These are phyloP conservation scores for Mobula hypostoma DNA, from an alignment of 2,113 vertebrate genomes.

Conservation along the genomic window DNA sequence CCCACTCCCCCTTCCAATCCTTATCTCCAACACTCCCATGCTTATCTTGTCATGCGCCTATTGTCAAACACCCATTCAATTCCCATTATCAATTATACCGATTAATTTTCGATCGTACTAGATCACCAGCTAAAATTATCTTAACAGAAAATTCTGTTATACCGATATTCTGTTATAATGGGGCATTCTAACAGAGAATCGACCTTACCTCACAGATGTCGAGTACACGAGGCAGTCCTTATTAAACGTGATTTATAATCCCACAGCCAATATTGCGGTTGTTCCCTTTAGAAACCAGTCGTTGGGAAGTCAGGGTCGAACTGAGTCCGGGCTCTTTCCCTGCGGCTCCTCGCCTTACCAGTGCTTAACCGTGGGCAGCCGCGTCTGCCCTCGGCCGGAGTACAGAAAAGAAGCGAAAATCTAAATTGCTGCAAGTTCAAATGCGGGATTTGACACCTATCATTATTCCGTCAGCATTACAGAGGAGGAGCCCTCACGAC, in stretches of 20 bases:
- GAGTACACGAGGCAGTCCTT: neutral
- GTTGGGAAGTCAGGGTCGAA: neutral
- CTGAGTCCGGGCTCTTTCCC: neutral
- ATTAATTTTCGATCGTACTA: neutral
- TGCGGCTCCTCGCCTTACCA: neutral
- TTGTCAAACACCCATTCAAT: neutral
- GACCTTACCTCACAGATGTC: slow-evolving; percentile 2
- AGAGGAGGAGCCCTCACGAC: slow-evolving; percentile 72
- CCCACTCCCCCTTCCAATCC: neutral
- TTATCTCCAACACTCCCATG: neutral
- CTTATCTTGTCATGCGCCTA: neutral
- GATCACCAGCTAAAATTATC: neutral
- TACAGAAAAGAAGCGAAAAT: slow-evolving; percentile 53
- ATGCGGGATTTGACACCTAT: slow-evolving; percentile 75
- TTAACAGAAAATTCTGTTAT: no score
- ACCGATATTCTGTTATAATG: neutral
- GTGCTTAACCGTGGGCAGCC: neutral
- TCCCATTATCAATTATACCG: neutral
- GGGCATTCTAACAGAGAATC: neutral
- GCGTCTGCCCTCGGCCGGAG: slow-evolving; percentile 18
- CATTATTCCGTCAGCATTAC: slow-evolving; percentile 69
- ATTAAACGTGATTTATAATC: neutral
- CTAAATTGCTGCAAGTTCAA: slow-evolving; percentile 72
- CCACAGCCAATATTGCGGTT: neutral
- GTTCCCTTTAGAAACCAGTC: neutral